Evolutionary conservation across 2,113 vertebrate species (phyloP).

Genomic region (Thinocorus orbignyianus): DNA sequence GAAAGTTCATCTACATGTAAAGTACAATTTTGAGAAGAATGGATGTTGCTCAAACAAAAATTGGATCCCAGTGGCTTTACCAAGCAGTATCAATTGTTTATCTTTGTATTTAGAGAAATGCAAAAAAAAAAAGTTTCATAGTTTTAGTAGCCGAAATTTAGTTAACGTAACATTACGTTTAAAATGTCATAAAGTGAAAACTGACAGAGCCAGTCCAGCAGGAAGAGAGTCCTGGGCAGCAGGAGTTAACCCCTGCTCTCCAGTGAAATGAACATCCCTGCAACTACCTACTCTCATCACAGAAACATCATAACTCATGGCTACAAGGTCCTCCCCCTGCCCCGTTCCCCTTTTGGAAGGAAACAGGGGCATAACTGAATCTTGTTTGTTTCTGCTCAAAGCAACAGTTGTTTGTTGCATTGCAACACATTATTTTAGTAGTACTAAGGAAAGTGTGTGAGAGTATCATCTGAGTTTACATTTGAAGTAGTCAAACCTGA

Average conservation of each 20-base stretch:
- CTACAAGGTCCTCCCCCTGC: neutral
- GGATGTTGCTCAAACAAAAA: neutral
- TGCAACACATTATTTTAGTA: neutral
- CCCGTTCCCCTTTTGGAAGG: neutral
- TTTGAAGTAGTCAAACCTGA: neutral
- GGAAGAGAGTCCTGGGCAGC: rapidly evolving
- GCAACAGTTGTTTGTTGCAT: neutral
- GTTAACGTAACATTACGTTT: neutral
- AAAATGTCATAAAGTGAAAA: neutral
- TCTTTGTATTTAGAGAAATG: neutral
- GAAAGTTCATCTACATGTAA: neutral
- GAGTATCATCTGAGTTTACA: rapidly evolving
- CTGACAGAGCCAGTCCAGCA: neutral
- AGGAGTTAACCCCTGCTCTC: neutral
- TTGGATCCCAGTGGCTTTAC: neutral
- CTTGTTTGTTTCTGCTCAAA: neutral
- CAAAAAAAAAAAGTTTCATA: neutral
- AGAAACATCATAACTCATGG: rapidly evolving
- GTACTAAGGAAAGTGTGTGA: neutral
- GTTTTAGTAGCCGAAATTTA: neutral
- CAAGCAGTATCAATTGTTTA: neutral
- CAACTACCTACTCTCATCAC: neutral
- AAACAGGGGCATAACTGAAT: neutral
- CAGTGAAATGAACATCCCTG: neutral
- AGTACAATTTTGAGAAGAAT: neutral